Base-by-base conservation (phyloP, 2,888 invertebrate genomes). In the Cheilosia vernalis region DNA sequence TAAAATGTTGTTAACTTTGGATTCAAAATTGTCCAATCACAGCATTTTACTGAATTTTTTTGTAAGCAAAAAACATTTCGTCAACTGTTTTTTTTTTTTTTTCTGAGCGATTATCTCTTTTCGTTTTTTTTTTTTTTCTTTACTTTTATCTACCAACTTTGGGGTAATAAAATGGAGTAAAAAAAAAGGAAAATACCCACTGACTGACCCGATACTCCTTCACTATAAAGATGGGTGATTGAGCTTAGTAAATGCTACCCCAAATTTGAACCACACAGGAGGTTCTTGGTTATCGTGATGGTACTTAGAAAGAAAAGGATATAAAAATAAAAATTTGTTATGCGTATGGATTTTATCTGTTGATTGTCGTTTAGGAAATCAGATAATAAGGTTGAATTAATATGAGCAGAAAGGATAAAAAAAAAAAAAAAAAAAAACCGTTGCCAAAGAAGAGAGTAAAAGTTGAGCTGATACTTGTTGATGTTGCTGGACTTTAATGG, bases 161-260 rank as follows among this genome's bases (percentile, higher is more conserved):
- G 33, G 19, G 40, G 58, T 60, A 70, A 70, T 70, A 70, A 70
- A 70, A 58, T 30, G 4, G 37, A 58, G 24, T 17, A 21, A 60
- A 30, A 37, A 60, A 13, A 37, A 10, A 37, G 13, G 1, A 37
- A 49, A 24, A 49, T 37, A 49, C 49, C 58, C 58, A 58, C 58
- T 49, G 47, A 58, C 58, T 27, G 37, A 49, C 47, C 56, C 33
- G n/a, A 42, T 30, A 55, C 42, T 42, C 21, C 9, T 37, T 7
- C 5, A 17, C 47, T 24, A 58, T 37, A 60, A 70, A 70, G 40
- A 58, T 70, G 58, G 70, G 70, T 40, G 69, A 69, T 69, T 58
- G 58, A 60, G 70, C 49, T 70, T 37, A 60, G 58, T 24, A 60
- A 58, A 70, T 60, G 37, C 49, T 47, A 58, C 70, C 51, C 69